Conservation (phyloP, 2,888 invertebrate genomes). For the Pandemis corylana region DNA sequence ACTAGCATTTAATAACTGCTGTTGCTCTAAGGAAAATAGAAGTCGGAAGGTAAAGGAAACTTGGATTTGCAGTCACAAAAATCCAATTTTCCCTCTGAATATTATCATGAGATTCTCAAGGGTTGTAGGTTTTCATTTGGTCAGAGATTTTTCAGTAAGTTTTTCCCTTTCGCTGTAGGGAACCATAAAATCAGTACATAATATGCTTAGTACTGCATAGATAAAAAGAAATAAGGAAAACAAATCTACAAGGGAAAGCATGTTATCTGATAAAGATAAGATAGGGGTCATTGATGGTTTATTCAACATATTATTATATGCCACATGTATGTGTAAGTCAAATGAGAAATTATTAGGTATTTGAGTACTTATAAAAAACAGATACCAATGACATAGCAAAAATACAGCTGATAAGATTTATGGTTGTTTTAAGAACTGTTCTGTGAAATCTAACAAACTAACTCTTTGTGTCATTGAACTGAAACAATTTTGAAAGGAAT, state of each 20-base stretch:
- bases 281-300: constrained; percentile 1
- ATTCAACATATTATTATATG: neutral
- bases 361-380: neutral
- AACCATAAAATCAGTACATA: no score
- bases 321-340: neutral
- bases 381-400: constrained; percentile 1
- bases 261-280: constrained; percentile 8
- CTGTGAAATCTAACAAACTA: neutral
- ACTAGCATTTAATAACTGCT: no score
- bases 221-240: neutral
- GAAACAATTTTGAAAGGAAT: neutral
- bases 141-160: no score
- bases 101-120: no score
- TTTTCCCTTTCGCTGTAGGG: no score
- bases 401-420: neutral
- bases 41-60: no score
- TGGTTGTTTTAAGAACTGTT: neutral
- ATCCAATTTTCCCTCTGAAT: no score
- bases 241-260: constrained; percentile 10
- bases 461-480: neutral
- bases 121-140: no score
- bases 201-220: neutral
- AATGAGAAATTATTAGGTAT: neutral
- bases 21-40: no score
- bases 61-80: no score